Conservation (phyloP, 2,888 invertebrate species). For the Mallateleia sp. region DNA sequence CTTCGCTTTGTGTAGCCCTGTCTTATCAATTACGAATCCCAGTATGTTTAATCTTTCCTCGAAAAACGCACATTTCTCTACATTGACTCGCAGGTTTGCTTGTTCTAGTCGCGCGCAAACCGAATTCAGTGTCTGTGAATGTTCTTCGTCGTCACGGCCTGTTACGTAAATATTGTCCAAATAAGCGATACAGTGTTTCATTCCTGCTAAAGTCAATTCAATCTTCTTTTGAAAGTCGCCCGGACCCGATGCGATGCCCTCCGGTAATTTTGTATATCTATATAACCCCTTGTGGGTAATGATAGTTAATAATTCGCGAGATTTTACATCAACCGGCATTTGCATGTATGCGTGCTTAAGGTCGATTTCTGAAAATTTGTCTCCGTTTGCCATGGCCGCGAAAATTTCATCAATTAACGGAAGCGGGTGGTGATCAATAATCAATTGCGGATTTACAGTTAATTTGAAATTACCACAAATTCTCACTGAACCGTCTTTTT, state of each 20-base stretch:
- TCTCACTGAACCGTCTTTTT: conserved; percentile 83
- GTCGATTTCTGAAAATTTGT: conserved; percentile 22
- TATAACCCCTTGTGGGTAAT: conserved; percentile 28
- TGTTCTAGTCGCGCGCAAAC: neutral
- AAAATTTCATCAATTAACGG: conserved; percentile 67
- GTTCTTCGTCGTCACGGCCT: neutral
- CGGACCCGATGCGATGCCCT: conserved; percentile 30
- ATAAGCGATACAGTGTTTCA: neutral
- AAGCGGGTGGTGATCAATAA: conserved; percentile 78
- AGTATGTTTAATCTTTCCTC: neutral
- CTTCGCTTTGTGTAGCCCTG: neutral
- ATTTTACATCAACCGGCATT: neutral
- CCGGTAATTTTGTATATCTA: conserved; percentile 4
- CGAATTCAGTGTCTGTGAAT: neutral
- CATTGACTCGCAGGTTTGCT: neutral
- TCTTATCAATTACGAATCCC: conserved; percentile 6
- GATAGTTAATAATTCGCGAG: conserved; percentile 6
- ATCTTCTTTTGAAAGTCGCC: conserved; percentile 36
- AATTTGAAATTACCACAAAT: conserved; percentile 86
- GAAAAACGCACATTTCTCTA: neutral
- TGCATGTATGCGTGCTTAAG: neutral
- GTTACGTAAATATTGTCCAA: neutral
- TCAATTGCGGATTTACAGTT: conserved; percentile 83
- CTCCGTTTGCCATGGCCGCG: conserved; percentile 60
- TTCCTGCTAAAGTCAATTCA: neutral